These are phyloP conservation scores for Noctua pronuba DNA, from an alignment of 2,888 invertebrate species.

Conservation along the genomic window DNA sequence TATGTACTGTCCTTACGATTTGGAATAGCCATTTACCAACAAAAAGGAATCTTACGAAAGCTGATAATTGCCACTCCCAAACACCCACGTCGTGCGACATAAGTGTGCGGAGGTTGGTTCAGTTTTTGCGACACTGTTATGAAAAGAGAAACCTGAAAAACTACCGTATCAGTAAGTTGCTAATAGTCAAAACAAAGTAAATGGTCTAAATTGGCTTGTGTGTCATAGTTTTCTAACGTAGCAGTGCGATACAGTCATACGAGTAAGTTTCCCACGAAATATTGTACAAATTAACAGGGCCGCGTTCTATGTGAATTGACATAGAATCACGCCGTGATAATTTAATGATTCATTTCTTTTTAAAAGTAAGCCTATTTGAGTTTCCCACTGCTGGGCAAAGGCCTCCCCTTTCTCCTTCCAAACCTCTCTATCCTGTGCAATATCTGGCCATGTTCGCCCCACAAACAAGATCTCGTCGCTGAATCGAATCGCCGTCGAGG, in stretches of 20 bases:
- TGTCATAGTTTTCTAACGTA: constrained; percentile 66
- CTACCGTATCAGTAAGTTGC: constrained; percentile 48
- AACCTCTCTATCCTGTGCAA: no score
- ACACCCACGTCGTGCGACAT: background rate
- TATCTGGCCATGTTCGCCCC: no score
- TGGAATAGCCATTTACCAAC: background rate
- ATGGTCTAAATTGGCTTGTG: constrained; percentile 58
- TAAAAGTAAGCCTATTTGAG: no score
- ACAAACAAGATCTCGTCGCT: no score
- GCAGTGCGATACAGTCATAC: constrained; percentile 58
- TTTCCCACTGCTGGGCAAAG: no score
- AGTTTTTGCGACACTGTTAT: constrained; percentile 40
- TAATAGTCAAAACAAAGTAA: constrained; percentile 63
- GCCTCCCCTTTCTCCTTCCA: no score
- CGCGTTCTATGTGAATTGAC: constrained; percentile 8
- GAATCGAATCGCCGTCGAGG: no score
- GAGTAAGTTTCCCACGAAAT: constrained; percentile 57
- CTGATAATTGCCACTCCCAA: background rate
- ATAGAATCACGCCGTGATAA: background rate
- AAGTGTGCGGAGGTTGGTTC: background rate
- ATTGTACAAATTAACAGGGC: constrained; percentile 38
- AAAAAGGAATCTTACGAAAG: background rate
- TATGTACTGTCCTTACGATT: background rate
- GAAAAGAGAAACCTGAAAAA: constrained; percentile 64
- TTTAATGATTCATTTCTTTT: no score